Conservation (phyloP, 2,888 invertebrate species). For the Rotaria magnacalcarata region DNA sequence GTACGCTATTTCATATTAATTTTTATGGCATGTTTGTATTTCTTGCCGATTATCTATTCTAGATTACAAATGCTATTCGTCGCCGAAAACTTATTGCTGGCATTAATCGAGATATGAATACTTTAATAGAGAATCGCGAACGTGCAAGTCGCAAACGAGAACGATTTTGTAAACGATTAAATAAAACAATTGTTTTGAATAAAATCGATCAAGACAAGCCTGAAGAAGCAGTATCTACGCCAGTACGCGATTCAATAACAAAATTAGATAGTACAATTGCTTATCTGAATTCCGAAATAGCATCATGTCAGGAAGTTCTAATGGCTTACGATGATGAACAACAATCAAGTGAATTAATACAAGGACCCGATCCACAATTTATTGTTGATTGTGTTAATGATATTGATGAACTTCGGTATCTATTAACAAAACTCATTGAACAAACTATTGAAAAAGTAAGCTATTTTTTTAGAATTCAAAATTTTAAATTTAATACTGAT, state of each 20-base stretch:
- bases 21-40: not conserved
- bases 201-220: not conserved
- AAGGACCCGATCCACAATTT: slow-evolving; percentile 34
- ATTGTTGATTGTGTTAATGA: slow-evolving; percentile 35
- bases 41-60: not conserved
- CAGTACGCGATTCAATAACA: not conserved
- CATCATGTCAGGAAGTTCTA: slow-evolving; percentile 9
- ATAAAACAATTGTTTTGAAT: slow-evolving; percentile 31
- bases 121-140: slow-evolving; percentile 44
- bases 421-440: slow-evolving; percentile 28
- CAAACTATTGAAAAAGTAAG: slow-evolving; percentile 32
- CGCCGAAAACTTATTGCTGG: slow-evolving; percentile 34
- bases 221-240: not conserved
- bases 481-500: not conserved
- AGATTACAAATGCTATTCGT: slow-evolving; percentile 27
- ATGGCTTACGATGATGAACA: slow-evolving; percentile 33
- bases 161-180: slow-evolving; percentile 34
- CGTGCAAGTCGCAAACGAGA: slow-evolving; percentile 43
- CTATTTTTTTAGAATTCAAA: not conserved
- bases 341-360: slow-evolving; percentile 12
- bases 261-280: slow-evolving; percentile 25
- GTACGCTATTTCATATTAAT: not conserved
- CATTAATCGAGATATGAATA: slow-evolving; percentile 44
- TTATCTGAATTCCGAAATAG: slow-evolving; percentile 9
- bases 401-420: slow-evolving; percentile 30